Percentiles rank a stretch among this genome's conserved stretches.
Conservation (phyloP, 2,797 vertebrate species). For the Danio choprae region DNA sequence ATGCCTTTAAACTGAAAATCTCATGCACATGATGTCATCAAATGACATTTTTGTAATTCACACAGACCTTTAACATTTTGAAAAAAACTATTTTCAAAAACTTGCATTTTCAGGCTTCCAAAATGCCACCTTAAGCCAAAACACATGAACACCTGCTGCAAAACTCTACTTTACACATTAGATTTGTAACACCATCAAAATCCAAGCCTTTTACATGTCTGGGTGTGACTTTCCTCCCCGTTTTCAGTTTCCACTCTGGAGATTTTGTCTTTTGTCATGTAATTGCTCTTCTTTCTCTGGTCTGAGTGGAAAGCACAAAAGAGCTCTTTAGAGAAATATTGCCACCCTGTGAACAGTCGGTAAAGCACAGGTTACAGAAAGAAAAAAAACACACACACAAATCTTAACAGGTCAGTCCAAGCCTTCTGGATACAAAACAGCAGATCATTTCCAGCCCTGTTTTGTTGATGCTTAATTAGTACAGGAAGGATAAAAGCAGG, state of each 20-base stretch:
- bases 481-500: background rate
- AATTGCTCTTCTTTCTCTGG: constrained; percentile 36
- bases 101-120: too few species aligned
- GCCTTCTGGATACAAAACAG: constrained; percentile 10
- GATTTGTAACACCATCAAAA: constrained; percentile 12
- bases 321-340: constrained; percentile 55
- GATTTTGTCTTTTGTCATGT: constrained; percentile 37
- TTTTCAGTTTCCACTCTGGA: constrained; percentile 38
- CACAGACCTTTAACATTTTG: too few species aligned
- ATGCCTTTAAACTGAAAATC: too few species aligned
- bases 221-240: constrained; percentile 26
- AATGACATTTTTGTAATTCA: too few species aligned
- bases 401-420: constrained; percentile 7
- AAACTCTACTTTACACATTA: background rate
- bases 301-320: constrained; percentile 38
- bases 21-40: too few species aligned
- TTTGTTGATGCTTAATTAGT: constrained; percentile 15
- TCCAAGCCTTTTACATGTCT: constrained; percentile 1
- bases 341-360: constrained; percentile 58
- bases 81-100: too few species aligned
- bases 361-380: constrained; percentile 2
- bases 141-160: too few species aligned
- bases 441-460: background rate
- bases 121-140: too few species aligned
- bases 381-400: background rate